Evolutionary conservation across 2,888 invertebrate genomes (phyloP).

Genomic region (Mythimna albipuncta): DNA sequence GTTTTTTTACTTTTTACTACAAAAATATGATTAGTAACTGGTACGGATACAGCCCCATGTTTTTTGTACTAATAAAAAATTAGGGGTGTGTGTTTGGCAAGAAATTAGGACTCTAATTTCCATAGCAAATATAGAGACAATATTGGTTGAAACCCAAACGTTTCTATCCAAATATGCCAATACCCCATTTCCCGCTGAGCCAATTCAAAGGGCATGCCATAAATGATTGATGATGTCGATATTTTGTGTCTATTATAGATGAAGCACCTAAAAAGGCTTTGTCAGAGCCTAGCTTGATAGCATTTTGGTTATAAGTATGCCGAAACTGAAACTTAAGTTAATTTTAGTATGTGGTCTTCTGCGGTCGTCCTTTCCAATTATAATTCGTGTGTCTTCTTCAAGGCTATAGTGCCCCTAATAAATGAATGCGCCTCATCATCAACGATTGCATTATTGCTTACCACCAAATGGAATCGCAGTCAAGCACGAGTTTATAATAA

Average conservation of each 20-base stretch:
- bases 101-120: neutral
- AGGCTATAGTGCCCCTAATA: too few species aligned
- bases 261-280: conserved; percentile 12
- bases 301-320: neutral
- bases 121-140: neutral
- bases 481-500: too few species aligned
- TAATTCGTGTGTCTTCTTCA: too few species aligned
- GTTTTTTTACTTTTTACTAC: too few species aligned
- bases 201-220: conserved; percentile 24
- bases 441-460: too few species aligned
- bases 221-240: conserved; percentile 36
- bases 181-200: conserved; percentile 36
- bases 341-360: neutral
- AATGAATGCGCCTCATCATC: too few species aligned
- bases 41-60: too few species aligned
- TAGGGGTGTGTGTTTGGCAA: too few species aligned
- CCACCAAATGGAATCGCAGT: too few species aligned
- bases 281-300: neutral
- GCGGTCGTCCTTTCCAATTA: too few species aligned
- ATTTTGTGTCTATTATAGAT: conserved; percentile 20
- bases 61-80: too few species aligned
- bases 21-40: too few species aligned
- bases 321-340: neutral
- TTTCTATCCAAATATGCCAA: conserved; percentile 46
- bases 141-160: conserved; percentile 10